These are phyloP conservation scores for Echinometra lucunter DNA, from an alignment of 53 echinoderm and acorn worm genomes.

Conservation along the genomic window DNA sequence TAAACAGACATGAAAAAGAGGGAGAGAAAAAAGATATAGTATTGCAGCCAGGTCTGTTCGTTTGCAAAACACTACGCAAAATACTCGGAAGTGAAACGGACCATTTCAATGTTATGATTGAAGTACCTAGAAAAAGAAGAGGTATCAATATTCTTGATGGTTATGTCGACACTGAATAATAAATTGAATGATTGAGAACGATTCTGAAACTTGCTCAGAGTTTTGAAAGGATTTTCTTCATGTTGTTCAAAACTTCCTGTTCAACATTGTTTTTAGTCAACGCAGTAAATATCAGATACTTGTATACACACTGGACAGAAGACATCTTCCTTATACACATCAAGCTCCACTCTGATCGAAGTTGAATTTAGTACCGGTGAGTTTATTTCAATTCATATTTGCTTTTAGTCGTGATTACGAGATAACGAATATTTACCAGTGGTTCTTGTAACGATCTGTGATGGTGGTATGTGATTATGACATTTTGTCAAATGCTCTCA, in stretches of 20 bases:
- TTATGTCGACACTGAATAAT: not conserved
- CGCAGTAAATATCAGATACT: not conserved
- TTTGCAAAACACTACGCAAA: not conserved
- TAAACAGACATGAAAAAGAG: constrained; percentile 12
- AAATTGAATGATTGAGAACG: not conserved
- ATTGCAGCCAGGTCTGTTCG: constrained; percentile 6
- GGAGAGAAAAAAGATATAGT: not conserved
- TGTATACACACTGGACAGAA: not conserved
- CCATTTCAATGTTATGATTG: not conserved
- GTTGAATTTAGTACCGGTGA: not conserved
- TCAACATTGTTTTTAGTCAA: not conserved
- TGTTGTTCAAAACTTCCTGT: not conserved
- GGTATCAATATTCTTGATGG: not conserved
- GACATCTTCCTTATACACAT: not conserved
- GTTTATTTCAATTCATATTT: constrained; percentile 17
- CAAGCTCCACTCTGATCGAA: not conserved
- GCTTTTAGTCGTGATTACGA: constrained; percentile 8
- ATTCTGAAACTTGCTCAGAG: constrained; percentile 15
- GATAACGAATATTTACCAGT: not conserved
- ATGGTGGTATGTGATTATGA: no score
- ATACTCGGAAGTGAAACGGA: constrained; percentile 5
- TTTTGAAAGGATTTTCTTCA: not conserved
- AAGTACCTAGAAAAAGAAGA: not conserved
- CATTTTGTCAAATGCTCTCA: no score
- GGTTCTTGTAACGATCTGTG: not conserved